Evolutionary conservation across 1,140 invertebrate genomes (phyloP), one percentile per base, ranked within the genome.

Genomic region (Plectus sambesii): DNA sequence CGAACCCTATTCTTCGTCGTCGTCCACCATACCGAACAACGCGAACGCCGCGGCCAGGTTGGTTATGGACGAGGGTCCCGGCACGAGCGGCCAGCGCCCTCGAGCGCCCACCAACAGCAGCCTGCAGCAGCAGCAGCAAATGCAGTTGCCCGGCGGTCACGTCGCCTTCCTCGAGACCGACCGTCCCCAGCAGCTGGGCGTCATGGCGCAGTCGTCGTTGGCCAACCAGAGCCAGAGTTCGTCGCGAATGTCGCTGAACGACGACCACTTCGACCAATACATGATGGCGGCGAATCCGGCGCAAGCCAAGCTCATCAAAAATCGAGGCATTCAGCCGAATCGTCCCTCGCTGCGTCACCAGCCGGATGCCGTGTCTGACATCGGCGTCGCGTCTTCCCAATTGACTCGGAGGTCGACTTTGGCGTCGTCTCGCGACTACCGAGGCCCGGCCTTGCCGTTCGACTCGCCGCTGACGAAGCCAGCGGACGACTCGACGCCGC

Each of bases 221-320:
- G n/a, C n/a, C n/a, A n/a, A n/a, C n/a, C n/a, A n/a, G n/a, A n/a
- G n/a, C n/a, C n/a, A n/a, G n/a, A n/a, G n/a, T n/a, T n/a, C n/a
- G 20, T 62, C 60, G 9, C 60, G 48, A 15, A 61, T 62, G 46
- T 62, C 60, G 20, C 51, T 56, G 12, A 68, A 60, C 50, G 63
- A 66, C 39, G 64, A 67, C 47, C 64, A 67, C 41, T 67, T 50
- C 37, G 64, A 67, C 42, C 64, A 67, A 37, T 67, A 67, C 42
- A 60, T 51, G 29, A 39, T 67, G 36, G 53, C 42, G 19, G 47
- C 40, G 42, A 42, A 38, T 19, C 27, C 37, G 30, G 49, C 38
- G 37, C 45, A 39, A 38, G 59, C 38, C 19, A 37, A 41, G 9
- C n/a, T n/a, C n/a, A 51, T 23, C 5, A 12, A 23, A 22, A 20